Evolutionary conservation across 2,113 vertebrate genomes (phyloP).

Genomic region (Gymnobelideus leadbeateri): DNA sequence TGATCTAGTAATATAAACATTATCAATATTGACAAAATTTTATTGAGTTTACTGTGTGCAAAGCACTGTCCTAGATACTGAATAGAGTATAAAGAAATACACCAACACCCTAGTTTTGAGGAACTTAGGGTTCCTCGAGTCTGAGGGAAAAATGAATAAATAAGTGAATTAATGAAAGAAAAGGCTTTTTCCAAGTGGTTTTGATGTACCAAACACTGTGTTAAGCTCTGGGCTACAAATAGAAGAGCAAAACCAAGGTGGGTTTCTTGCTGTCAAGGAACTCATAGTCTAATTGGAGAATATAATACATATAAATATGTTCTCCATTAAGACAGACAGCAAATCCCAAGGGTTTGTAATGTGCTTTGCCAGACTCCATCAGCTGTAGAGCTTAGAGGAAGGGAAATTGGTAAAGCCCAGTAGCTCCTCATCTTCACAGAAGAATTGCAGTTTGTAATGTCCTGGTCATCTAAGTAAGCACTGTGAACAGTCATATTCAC

Average conservation of each 20-base stretch:
- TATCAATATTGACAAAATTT: background rate
- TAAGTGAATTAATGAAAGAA: background rate
- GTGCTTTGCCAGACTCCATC: background rate
- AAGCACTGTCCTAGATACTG: background rate
- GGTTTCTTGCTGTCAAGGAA: background rate
- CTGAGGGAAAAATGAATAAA: background rate
- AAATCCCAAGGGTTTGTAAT: background rate
- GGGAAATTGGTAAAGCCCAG: background rate
- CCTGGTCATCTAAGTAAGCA: background rate
- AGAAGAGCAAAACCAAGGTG: background rate
- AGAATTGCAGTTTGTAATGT: background rate
- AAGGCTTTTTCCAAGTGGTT: background rate
- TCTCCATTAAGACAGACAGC: background rate
- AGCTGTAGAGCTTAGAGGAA: background rate
- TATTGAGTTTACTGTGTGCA: background rate
- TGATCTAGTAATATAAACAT: background rate
- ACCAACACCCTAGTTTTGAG: background rate
- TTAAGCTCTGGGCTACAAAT: background rate
- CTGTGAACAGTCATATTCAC: background rate
- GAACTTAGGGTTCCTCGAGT: background rate
- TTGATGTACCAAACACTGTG: background rate
- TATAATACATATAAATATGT: background rate
- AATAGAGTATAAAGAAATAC: background rate
- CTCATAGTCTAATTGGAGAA: background rate
- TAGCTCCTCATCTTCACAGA: background rate